Conservation (phyloP, 2,113 vertebrate species). For the Hypomesus transpacificus region DNA sequence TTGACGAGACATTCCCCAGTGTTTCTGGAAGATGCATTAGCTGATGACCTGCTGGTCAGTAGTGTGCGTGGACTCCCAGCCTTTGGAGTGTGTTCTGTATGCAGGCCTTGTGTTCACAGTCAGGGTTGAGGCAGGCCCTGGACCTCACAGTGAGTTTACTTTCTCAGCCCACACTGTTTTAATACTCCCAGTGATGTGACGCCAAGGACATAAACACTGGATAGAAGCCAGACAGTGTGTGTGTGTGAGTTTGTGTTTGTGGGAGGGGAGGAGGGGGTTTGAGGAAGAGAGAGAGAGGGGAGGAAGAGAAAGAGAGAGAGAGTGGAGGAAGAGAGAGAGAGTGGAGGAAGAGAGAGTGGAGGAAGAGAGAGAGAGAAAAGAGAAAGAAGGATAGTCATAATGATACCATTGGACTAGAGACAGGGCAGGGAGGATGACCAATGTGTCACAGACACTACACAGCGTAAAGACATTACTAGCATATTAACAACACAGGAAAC, state of each 20-base stretch:
- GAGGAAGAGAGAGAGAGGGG: neutral
- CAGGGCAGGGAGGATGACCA: slow-evolving; percentile 19
- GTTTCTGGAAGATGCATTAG: slow-evolving; percentile 55
- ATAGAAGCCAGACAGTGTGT: slow-evolving; percentile 11
- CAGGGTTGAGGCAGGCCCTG: no score
- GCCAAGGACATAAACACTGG: slow-evolving; percentile 3
- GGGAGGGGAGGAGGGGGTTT: neutral
- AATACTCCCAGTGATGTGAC: slow-evolving; percentile 23
- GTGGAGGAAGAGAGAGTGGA: slow-evolving; percentile 1
- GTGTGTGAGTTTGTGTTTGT: slow-evolving; percentile 7
- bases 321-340: slow-evolving; percentile 1
- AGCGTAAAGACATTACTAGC: slow-evolving; percentile 31
- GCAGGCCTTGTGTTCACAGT: no score
- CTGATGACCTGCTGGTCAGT: slow-evolving; percentile 52
- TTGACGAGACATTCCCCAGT: slow-evolving; percentile 27
- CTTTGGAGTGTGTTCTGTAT: no score
- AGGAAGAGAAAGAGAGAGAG: slow-evolving; percentile 18
- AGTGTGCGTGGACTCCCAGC: neutral
- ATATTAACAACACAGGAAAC: slow-evolving; percentile 26
- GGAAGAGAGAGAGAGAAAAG: slow-evolving; percentile 13
- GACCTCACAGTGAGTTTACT: no score
- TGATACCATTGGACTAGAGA: no score
- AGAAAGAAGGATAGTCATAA: no score
- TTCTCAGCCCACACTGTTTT: slow-evolving; percentile 28
- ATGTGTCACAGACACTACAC: slow-evolving; percentile 11